These are phyloP conservation scores for Leptopilina myrica DNA, from an alignment of 2,888 invertebrate species.

Conservation along the genomic window DNA sequence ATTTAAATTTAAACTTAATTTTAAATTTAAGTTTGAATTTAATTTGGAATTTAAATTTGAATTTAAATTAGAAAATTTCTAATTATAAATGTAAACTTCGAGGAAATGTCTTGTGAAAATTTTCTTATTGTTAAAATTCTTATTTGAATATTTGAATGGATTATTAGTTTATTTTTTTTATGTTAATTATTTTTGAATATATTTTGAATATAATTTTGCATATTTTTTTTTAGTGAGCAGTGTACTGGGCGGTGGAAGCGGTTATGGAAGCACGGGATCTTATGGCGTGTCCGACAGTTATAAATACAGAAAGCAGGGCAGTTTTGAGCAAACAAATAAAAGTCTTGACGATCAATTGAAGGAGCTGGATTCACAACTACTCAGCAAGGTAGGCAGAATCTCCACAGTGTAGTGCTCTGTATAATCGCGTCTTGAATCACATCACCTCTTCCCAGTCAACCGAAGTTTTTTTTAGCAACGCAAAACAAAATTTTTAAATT, in stretches of 20 bases:
- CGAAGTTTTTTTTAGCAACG: constrained; percentile 29
- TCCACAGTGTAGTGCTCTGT: constrained; percentile 64
- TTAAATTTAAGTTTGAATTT: no score
- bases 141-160: no score
- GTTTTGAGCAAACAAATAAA: constrained; percentile 86
- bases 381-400: constrained; percentile 78
- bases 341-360: constrained; percentile 89
- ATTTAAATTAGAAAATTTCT: no score
- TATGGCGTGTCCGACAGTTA: constrained; percentile 80
- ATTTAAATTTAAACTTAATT: no score
- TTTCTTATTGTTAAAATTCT: no score
- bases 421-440: constrained; percentile 29
- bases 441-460: constrained; percentile 32
- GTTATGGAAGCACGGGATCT: constrained; percentile 79
- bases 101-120: no score
- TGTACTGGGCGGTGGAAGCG: constrained; percentile 79
- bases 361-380: constrained; percentile 88
- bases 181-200: no score
- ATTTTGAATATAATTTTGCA: no score
- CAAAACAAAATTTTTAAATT: constrained; percentile 20
- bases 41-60: no score
- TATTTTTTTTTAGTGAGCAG: constrained; percentile 77
- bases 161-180: not conserved
- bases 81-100: no score
- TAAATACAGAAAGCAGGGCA: constrained; percentile 78